phyloP scores from a whole-genome alignment of 2,888 invertebrate genomes.

The Polymixis lichenea region DNA sequence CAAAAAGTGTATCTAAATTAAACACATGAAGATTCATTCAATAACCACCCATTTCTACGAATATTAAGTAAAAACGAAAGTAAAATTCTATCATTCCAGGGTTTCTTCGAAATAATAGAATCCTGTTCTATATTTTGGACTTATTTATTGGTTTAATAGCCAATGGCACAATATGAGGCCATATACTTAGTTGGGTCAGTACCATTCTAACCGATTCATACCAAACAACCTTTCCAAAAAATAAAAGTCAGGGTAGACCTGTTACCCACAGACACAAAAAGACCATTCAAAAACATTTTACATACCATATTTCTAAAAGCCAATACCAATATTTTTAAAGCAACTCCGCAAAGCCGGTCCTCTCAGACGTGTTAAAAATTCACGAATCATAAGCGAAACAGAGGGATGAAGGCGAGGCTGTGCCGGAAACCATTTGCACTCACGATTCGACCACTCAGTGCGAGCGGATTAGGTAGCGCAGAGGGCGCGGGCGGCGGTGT shows the following conservation, averaged over 20 bases:
- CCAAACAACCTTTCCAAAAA: background rate
- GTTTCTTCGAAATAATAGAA: too few species aligned
- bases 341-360: slow-evolving; percentile 74
- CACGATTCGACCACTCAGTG: slow-evolving; percentile 71
- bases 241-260: background rate
- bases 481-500: slow-evolving; percentile 18
- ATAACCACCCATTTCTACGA: too few species aligned
- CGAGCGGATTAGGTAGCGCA: slow-evolving; percentile 70
- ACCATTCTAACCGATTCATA: background rate
- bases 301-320: slow-evolving; percentile 58
- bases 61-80: too few species aligned
- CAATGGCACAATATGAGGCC: background rate
- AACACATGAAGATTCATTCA: too few species aligned
- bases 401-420: slow-evolving; percentile 72
- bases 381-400: slow-evolving; percentile 84
- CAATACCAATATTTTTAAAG: slow-evolving; percentile 65
- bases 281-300: slow-evolving; percentile 53
- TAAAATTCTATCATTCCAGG: too few species aligned
- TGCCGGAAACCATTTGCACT: slow-evolving; percentile 77
- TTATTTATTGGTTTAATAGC: background rate
- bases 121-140: background rate
- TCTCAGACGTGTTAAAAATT: slow-evolving; percentile 84
- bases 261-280: slow-evolving; percentile 43
- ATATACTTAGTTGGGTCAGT: background rate
- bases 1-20: too few species aligned